phyloP scores from a whole-genome alignment of 2,797 vertebrate genomes.

The Oreochromis grahami region DNA sequence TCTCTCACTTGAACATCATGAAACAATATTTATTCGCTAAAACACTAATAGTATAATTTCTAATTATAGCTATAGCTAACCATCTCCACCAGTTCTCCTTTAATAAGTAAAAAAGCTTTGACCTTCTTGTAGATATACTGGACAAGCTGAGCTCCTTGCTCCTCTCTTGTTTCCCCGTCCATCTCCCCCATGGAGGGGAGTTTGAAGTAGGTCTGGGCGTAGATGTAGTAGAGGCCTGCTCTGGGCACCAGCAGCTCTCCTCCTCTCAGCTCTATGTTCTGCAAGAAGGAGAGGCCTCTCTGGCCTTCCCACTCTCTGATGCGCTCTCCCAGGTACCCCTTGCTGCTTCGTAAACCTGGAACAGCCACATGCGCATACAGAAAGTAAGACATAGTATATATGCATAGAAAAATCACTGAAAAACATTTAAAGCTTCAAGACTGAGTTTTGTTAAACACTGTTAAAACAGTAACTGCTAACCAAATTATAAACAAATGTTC shows the following conservation, averaged over 20 bases:
- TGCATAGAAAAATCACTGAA: not conserved
- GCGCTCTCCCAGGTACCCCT: slow-evolving; percentile 79
- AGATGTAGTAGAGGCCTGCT: slow-evolving; percentile 90
- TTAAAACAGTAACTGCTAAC: not conserved
- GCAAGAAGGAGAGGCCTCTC: slow-evolving; percentile 85
- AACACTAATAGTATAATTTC: not conserved
- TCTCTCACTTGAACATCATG: not conserved
- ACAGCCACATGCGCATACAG: not conserved
- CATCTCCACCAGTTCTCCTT: not conserved
- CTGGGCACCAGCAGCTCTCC: slow-evolving; percentile 87
- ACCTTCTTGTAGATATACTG: slow-evolving; percentile 94
- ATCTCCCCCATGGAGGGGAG: slow-evolving; percentile 70
- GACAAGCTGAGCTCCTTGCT: slow-evolving; percentile 82
- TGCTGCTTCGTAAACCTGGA: slow-evolving; percentile 61
- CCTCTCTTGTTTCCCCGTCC: slow-evolving; percentile 60
- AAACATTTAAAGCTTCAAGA: not conserved
- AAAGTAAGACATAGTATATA: not conserved
- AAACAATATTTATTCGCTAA: not conserved
- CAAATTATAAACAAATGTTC: slow-evolving; percentile 13
- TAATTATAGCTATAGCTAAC: not conserved
- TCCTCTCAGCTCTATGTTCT: slow-evolving; percentile 83
- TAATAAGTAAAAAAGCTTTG: not conserved
- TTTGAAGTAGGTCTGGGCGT: slow-evolving; percentile 92
- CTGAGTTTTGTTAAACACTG: not conserved
- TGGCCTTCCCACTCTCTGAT: slow-evolving; percentile 86